Conservation (phyloP, 1,140 invertebrate genomes). For the Pseudomyrmex dendroicus region DNA sequence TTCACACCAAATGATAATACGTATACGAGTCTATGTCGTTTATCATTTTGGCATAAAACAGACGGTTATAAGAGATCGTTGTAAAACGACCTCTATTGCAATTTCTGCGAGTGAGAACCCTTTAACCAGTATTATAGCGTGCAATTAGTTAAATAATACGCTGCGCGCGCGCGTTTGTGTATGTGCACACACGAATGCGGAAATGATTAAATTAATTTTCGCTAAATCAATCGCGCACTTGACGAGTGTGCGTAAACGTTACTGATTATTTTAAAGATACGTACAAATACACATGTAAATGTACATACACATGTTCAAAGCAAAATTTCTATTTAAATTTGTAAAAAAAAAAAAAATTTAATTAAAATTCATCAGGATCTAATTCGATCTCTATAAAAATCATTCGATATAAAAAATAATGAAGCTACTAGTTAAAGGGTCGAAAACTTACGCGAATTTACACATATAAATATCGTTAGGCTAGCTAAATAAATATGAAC, state of each 20-base stretch:
- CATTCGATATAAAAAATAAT: background rate
- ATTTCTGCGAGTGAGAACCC: background rate
- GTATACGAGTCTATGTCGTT: background rate
- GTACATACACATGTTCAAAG: background rate
- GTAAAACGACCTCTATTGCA: no score
- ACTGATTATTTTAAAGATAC: no score
- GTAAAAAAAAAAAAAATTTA: background rate
- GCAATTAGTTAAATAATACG: constrained; percentile 13
- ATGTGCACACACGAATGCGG: no score
- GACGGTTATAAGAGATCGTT: constrained; percentile 36
- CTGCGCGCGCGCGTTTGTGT: no score
- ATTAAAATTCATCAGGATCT: background rate
- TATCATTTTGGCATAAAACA: constrained; percentile 2
- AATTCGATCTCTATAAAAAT: background rate
- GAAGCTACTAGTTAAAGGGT: constrained; percentile 27
- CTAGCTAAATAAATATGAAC: constrained; percentile 76
- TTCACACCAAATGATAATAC: background rate
- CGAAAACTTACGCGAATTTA: constrained; percentile 25
- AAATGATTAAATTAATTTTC: no score
- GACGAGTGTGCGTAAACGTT: no score
- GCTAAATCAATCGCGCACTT: no score
- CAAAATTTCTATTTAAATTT: no score
- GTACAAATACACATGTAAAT: background rate
- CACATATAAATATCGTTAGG: constrained; percentile 76
- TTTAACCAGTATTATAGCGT: constrained; percentile 23